Evolutionary conservation across 1,140 invertebrate species (phyloP).

Genomic region (Halesus radiatus): DNA sequence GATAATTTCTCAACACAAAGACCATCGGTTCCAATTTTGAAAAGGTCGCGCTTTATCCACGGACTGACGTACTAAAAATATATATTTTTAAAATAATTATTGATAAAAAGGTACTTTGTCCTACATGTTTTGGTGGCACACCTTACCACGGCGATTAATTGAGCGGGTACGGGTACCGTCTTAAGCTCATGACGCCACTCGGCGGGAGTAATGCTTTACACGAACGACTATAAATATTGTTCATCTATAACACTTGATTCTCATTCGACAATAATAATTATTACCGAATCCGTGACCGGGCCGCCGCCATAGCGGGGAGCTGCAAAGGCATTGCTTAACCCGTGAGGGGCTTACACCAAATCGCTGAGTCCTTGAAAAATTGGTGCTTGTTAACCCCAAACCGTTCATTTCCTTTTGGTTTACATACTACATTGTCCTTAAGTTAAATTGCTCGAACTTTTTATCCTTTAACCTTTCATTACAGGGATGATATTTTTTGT

Average conservation of each 20-base stretch:
- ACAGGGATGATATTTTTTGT: no score
- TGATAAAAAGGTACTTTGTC: background rate
- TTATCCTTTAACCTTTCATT: no score
- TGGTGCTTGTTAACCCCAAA: background rate
- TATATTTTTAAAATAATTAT: no score
- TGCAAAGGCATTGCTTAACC: slow-evolving; percentile 28
- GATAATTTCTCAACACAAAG: no score
- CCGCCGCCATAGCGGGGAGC: slow-evolving; percentile 28
- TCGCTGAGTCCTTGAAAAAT: no score
- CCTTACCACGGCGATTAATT: slow-evolving; percentile 46
- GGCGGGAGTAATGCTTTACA: slow-evolving; percentile 53
- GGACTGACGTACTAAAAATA: no score
- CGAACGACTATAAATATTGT: slow-evolving; percentile 57
- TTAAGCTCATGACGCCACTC: slow-evolving; percentile 49
- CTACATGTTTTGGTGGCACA: background rate
- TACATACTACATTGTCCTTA: no score
- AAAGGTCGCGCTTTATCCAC: no score
- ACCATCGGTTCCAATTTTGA: no score
- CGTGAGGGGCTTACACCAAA: no score
- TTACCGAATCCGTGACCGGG: slow-evolving; percentile 53
- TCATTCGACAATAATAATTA: slow-evolving; percentile 48
- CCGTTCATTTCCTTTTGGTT: no score
- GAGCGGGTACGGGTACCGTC: slow-evolving; percentile 13
- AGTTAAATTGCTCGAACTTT: no score
- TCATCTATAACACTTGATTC: slow-evolving; percentile 56